These are phyloP conservation scores for Diploscapter pachys DNA, from an alignment of 1,140 invertebrate genomes.

Conservation along the genomic window DNA sequence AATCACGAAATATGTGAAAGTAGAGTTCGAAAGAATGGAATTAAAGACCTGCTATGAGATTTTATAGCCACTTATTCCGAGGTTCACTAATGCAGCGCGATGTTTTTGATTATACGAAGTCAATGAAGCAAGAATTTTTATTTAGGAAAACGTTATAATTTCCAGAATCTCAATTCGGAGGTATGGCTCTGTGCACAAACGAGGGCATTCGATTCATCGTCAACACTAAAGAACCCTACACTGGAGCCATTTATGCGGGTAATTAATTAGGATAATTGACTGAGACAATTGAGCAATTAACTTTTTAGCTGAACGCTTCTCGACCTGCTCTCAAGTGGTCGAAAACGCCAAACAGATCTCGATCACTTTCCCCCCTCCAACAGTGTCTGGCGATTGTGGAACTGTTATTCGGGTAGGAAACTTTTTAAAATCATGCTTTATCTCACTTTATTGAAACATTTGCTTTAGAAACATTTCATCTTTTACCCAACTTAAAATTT, in stretches of 20 bases:
- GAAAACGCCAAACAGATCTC: constrained; percentile 59
- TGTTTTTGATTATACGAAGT: too few relatives aligned
- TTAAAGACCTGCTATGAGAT: background rate
- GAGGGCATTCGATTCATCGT: constrained; percentile 59
- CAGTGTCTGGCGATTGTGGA: constrained; percentile 55
- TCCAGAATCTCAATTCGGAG: constrained; percentile 58
- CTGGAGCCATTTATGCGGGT: constrained; percentile 58
- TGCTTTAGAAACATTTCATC: constrained; percentile 24
- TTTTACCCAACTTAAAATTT: background rate
- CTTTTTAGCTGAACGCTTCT: background rate
- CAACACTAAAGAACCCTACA: constrained; percentile 59
- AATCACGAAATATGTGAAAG: too few relatives aligned
- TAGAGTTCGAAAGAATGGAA: background rate
- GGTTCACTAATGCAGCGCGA: too few relatives aligned
- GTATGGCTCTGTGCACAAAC: constrained; percentile 58
- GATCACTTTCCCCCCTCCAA: constrained; percentile 58
- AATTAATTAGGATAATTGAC: constrained; percentile 43
- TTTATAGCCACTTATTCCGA: too few relatives aligned
- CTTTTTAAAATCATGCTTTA: background rate
- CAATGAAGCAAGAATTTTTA: background rate
- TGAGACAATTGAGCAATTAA: constrained; percentile 31
- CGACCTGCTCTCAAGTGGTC: constrained; percentile 47
- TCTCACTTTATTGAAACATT: constrained; percentile 20
- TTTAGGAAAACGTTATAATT: constrained; percentile 13
- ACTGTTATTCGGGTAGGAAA: constrained; percentile 43